phyloP scores from a whole-genome alignment of 2,113 vertebrate species.

The Condylura cristata region DNA sequence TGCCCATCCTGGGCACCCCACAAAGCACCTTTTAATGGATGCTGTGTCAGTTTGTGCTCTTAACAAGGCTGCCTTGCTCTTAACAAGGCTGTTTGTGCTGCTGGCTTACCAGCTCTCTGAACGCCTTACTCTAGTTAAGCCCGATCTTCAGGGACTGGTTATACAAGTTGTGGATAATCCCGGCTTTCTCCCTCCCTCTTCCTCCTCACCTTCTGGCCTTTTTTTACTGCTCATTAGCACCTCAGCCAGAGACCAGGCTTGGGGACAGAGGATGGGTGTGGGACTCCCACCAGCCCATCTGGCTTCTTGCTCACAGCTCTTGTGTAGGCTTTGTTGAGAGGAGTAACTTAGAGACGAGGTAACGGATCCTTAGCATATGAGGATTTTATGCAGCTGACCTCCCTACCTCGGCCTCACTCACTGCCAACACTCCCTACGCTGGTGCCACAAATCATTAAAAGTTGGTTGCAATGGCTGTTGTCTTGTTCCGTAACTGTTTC shows the following conservation, averaged over 20 bases:
- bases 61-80: not conserved
- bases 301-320: constrained; percentile 36
- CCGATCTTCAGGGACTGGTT: constrained; percentile 55
- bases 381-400: not conserved
- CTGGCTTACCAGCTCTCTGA: constrained; percentile 9
- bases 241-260: not conserved
- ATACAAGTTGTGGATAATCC: constrained; percentile 30
- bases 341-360: constrained; percentile 43
- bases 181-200: not conserved
- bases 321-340: constrained; percentile 30
- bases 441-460: not conserved
- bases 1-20: not conserved
- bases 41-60: not conserved
- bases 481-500: not conserved
- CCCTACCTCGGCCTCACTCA: not conserved
- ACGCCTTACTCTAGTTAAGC: constrained; percentile 43
- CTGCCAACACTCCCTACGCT: not conserved
- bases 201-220: constrained; percentile 44
- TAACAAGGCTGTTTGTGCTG: not conserved
- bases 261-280: constrained; percentile 27
- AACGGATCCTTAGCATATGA: not conserved
- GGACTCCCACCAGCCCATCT: not conserved
- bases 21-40: not conserved
- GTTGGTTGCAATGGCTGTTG: not conserved
- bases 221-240: constrained; percentile 62